Conservation (phyloP, 1,140 invertebrate genomes). For the Ridgeia piscesae region DNA sequence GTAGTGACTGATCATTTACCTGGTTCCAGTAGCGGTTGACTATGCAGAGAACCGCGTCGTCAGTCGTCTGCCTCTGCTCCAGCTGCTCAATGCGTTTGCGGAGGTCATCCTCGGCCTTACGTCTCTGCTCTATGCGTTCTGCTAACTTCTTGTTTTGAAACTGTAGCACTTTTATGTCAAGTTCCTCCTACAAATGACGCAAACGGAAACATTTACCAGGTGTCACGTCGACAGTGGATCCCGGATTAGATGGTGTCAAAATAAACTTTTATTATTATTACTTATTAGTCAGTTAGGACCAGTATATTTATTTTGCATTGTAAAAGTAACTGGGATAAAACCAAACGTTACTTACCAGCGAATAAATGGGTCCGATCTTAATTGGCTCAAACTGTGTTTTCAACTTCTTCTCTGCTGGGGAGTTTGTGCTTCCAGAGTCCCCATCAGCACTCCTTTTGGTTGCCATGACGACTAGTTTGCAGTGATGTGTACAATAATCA, state of each 20-base stretch:
- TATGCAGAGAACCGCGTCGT: slow-evolving; percentile 96
- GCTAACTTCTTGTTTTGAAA: slow-evolving; percentile 97
- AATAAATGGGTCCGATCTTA: slow-evolving; percentile 87
- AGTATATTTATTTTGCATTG: too few relatives aligned
- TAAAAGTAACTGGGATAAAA: too few relatives aligned
- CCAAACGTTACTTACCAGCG: slow-evolving; percentile 62
- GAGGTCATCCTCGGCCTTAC: slow-evolving; percentile 85
- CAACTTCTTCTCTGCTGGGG: slow-evolving; percentile 63
- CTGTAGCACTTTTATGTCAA: slow-evolving; percentile 94
- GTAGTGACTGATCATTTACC: slow-evolving; percentile 35
- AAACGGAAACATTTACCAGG: not conserved
- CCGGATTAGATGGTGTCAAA: too few relatives aligned
- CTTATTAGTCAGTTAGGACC: too few relatives aligned
- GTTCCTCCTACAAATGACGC: slow-evolving; percentile 71
- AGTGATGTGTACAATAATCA: not conserved
- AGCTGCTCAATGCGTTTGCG: slow-evolving; percentile 92
- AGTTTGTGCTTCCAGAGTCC: slow-evolving; percentile 48
- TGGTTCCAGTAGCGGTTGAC: slow-evolving; percentile 95
- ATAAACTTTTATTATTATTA: too few relatives aligned
- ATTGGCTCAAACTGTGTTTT: slow-evolving; percentile 88
- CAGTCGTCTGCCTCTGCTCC: slow-evolving; percentile 94
- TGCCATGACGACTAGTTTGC: slow-evolving; percentile 6
- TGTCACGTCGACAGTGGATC: not conserved
- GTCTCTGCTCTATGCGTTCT: slow-evolving; percentile 83
- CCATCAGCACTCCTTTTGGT: slow-evolving; percentile 39